Conservation (phyloP, 2,888 invertebrate genomes). For the Chrysolina americana region DNA sequence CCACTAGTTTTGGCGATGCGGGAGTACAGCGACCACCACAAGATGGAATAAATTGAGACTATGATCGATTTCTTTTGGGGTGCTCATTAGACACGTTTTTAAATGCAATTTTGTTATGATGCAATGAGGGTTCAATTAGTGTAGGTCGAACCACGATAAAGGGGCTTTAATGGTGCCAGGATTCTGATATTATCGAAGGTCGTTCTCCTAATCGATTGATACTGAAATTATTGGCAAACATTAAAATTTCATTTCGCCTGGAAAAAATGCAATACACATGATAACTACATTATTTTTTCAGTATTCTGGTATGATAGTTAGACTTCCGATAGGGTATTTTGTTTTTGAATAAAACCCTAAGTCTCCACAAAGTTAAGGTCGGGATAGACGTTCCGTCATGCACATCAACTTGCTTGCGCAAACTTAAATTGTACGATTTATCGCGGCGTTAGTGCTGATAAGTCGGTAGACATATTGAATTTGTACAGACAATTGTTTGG, state of each 20-base stretch:
- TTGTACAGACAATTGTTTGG: conserved; percentile 11
- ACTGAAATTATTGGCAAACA: background rate
- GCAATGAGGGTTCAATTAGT: conserved; percentile 26
- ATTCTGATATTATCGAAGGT: conserved; percentile 1
- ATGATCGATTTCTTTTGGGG: background rate
- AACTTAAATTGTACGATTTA: background rate
- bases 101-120: background rate
- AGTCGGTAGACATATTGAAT: conserved; percentile 4
- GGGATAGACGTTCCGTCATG: conserved; percentile 5
- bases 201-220: background rate
- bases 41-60: conserved; percentile 18
- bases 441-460: conserved; percentile 10
- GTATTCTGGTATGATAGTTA: no score
- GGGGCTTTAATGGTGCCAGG: background rate
- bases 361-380: no score
- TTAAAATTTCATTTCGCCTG: no score
- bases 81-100: conserved; percentile 16
- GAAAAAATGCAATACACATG: no score
- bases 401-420: conserved; percentile 8
- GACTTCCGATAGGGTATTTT: no score
- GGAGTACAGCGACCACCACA: conserved; percentile 27
- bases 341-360: no score
- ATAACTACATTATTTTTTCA: no score
- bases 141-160: conserved; percentile 19
- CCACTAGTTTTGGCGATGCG: conserved; percentile 25